phyloP scores from a whole-genome alignment of 1,140 invertebrate genomes.

The Ditylenchus dipsaci region DNA sequence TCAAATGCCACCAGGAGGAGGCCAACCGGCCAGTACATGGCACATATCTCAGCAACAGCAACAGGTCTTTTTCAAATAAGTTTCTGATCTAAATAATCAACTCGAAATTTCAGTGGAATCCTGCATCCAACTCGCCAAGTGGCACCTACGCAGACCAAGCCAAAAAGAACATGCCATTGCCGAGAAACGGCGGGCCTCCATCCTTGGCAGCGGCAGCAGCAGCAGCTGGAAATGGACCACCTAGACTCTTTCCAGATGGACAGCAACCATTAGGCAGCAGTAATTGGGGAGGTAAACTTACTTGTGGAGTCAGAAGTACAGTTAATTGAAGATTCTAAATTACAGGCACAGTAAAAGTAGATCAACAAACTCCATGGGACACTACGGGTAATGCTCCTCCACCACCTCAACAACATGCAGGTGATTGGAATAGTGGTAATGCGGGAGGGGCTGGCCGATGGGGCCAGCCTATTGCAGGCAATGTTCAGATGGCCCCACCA shows the following conservation, averaged over 20 bases:
- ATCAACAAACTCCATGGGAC: conserved; percentile 1
- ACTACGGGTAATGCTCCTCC: not conserved
- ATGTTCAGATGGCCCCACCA: not conserved
- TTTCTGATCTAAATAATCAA: not conserved
- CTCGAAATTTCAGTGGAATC: not conserved
- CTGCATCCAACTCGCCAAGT: not conserved
- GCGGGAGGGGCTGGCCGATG: not conserved
- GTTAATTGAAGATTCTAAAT: not conserved
- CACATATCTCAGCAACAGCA: not conserved
- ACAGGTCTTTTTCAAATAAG: not conserved
- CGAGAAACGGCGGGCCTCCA: not conserved
- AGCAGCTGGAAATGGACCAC: not conserved
- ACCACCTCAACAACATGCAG: not conserved
- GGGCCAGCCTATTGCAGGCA: not conserved
- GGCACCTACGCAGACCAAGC: conserved; percentile 1
- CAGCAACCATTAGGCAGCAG: not conserved
- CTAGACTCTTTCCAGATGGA: no score
- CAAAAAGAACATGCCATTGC: conserved; percentile 4
- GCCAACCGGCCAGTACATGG: not conserved
- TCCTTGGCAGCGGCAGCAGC: not conserved
- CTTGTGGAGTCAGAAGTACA: not conserved
- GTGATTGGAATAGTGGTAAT: not conserved
- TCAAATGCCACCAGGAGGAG: not conserved
- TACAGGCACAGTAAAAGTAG: not conserved
- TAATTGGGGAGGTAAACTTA: not conserved